Evolutionary conservation across 2,888 invertebrate species (phyloP), one percentile per base, ranked within the genome.

Genomic region (Agriopis aurantiaria): DNA sequence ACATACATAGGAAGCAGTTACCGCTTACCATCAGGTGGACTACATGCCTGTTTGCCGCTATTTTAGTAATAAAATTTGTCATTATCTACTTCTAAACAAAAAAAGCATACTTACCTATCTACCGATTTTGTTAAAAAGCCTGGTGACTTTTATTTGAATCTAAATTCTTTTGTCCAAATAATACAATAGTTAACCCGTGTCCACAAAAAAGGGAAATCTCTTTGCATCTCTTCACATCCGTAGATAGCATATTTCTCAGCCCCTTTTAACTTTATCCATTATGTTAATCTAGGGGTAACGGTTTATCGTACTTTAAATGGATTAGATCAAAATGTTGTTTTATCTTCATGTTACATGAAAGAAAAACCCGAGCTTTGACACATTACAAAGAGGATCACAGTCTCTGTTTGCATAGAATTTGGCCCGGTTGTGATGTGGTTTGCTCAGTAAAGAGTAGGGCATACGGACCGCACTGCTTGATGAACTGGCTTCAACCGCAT

Each of bases 261-360:
- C 89, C 90, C 85, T 89, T 91, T 89, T 85, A 86, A 88, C 88
- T 85, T 88, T 87, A 86, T 87, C 88, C 89, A 88, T 87, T 89
- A 89, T 90, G 88, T 86, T 89, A 89, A 91, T 91, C 88, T 88
- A 80, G 86, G 88, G 88, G 86, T 86, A 85, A 82, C 83, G 85
- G 83, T 87, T 89, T 88, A 88, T 88, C 88, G 80, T 82, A 79
- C 86, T 86, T 75, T 85, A 84, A 89, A 89, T 83, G 88, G 86
- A 88, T 88, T 88, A 89, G 76, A 83, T 80, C 77, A 76, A 75
- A 87, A 85, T 85, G 82, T 85, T 84, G 79, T 85, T 79, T 85
- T 83, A 83, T 85, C 80, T 84, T 59, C 69, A 69, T 78, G 76
- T 81, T 78, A 77, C 78, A 74, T 77, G 73, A 82, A 80, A 81